A percentile compares a stretch with the other conserved stretches of the same genome.
Conservation (phyloP, 1,140 invertebrate species). For the Macrobrachium rosenbergii region DNA sequence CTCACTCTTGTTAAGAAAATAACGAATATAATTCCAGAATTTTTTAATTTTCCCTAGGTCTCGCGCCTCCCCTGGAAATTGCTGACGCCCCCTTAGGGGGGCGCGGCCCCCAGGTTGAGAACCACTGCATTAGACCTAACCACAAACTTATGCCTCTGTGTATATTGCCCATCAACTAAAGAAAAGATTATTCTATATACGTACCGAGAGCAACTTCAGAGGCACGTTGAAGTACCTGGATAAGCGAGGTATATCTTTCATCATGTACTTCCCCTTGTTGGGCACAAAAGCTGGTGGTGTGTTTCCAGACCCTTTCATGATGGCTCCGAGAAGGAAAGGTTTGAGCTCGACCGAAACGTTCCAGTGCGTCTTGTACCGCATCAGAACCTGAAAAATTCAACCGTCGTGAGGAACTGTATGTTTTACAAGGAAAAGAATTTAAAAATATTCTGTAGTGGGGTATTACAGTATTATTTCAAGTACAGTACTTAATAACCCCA, state of each 20-base stretch:
- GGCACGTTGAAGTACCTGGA: constrained; percentile 36
- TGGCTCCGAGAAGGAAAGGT: constrained; percentile 10
- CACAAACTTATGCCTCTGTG: neutral
- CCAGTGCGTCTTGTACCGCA: constrained; percentile 45
- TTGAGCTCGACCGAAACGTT: constrained; percentile 32
- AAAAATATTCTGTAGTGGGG: neutral
- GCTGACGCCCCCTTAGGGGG: no score
- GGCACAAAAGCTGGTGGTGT: constrained; percentile 33
- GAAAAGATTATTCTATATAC: no score
- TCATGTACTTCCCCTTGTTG: constrained; percentile 37
- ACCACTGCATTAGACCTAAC: no score
- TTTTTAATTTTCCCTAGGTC: no score
- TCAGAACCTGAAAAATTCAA: constrained; percentile 21
- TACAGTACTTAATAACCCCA: no score
- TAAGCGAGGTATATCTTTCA: constrained; percentile 19
- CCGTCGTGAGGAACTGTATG: neutral
- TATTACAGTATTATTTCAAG: no score
- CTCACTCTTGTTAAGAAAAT: no score
- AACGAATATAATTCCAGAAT: no score
- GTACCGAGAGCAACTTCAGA: constrained; percentile 2
- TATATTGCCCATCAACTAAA: neutral
- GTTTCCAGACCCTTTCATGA: constrained; percentile 29
- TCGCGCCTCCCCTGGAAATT: no score
- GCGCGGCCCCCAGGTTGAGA: no score
- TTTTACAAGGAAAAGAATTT: neutral